Evolutionary conservation across 2,113 vertebrate species (phyloP), one percentile per base, ranked within the genome.

Genomic region (Perca schrenkii): DNA sequence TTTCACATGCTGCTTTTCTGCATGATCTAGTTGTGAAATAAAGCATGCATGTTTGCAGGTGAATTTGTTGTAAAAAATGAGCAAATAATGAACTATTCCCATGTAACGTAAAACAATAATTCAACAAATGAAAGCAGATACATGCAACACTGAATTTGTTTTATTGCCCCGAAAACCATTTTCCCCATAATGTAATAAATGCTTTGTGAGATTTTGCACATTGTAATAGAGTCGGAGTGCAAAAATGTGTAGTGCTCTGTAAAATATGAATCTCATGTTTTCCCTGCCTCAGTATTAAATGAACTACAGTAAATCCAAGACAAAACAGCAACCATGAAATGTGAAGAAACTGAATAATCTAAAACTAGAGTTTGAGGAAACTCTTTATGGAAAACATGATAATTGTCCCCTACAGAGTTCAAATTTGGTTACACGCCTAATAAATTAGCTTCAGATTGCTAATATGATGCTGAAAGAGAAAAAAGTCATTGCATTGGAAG

Each of bases 181-280:
- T 76, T 6, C 8, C 12, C 73, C 40, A 3, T 65, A 71, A 74
- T 86, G 19, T 80, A 83, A 83, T 85, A 82, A 72, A 82, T 80
- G 72, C 68, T 69, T 65, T 28, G 50, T 69, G 67, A 63, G 77
- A 73, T 79, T 71, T 74, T 82, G 43, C 49, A 60, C 67, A 54
- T 56, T 80, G 54, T 47, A 73, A 7, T 36, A 16, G 28, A 71
- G 46, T 75, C 22, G 4, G 36, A 50, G 61, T 43, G 82, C 60
- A 65, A 57, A 54, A 52, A 36, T 57, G 43, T 73, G 46, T 61
- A 61, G 43, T 50, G 54, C 75, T 66, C 28, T 67, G 8, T 68
- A 56, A 79, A 62, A 74, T 69, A 74, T 54, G 12, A 74, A 81
- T 64, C 25, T 62, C 13, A 25, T 71, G 66, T 72, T 80, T 71